phyloP scores from a whole-genome alignment of 2,888 invertebrate genomes.

The Chymomyza procnemis region DNA sequence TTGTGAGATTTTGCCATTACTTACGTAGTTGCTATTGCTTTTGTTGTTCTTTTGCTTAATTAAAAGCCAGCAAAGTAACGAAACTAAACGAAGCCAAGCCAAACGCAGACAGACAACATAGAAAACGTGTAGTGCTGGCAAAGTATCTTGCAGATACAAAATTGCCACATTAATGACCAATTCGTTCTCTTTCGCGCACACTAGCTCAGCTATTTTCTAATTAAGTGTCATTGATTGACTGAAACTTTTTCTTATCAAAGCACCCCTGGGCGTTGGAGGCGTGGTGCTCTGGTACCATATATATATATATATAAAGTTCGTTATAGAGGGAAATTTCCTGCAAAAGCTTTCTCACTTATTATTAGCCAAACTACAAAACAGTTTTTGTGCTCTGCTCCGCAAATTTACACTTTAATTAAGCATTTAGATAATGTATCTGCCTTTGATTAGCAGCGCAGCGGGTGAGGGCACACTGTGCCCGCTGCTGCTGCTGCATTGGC shows the following conservation, averaged over 20 bases:
- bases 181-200: neutral
- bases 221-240: slow-evolving; percentile 68
- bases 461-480: neutral
- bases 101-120: slow-evolving; percentile 1
- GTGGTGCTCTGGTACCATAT: slow-evolving; percentile 22
- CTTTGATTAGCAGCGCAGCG: slow-evolving; percentile 57
- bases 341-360: neutral
- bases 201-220: slow-evolving; percentile 55
- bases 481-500: neutral
- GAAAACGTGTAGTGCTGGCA: slow-evolving; percentile 30
- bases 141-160: slow-evolving; percentile 60
- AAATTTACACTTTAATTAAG: slow-evolving; percentile 67
- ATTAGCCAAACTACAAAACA: neutral
- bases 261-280: slow-evolving; percentile 5
- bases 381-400: neutral
- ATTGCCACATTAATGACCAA: slow-evolving; percentile 51
- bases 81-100: slow-evolving; percentile 32
- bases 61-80: slow-evolving; percentile 47
- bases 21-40: neutral
- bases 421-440: slow-evolving; percentile 53
- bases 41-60: slow-evolving; percentile 44
- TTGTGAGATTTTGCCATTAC: slow-evolving; percentile 7
- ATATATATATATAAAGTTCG: slow-evolving; percentile 23
- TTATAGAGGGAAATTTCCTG: slow-evolving; percentile 23
- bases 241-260: neutral